Conservation (phyloP, 1,140 invertebrate species). For the Bombyx mandarina region DNA sequence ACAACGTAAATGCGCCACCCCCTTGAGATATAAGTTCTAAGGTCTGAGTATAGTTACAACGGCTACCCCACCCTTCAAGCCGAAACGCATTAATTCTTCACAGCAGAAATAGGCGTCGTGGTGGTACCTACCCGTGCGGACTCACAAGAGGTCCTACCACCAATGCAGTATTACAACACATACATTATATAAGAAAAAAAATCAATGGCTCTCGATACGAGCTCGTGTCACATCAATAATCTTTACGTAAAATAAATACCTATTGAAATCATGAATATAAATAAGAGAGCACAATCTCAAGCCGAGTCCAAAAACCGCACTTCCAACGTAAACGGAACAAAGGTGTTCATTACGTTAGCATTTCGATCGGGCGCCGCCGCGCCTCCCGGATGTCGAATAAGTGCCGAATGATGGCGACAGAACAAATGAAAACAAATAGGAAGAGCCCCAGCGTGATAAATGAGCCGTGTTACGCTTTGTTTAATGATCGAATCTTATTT, state of each 20-base stretch:
- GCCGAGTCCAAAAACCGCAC: conserved; percentile 12
- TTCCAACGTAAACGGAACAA: conserved; percentile 19
- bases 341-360: conserved; percentile 28
- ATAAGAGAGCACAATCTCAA: conserved; percentile 1
- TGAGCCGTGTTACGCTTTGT: conserved; percentile 20
- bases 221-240: not conserved
- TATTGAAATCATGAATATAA: not conserved
- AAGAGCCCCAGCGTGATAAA: conserved; percentile 23
- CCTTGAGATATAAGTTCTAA: too few species aligned
- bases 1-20: too few species aligned
- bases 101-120: too few species aligned
- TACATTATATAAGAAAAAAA: not conserved
- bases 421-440: conserved; percentile 37
- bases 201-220: not conserved
- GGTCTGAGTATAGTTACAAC: too few species aligned
- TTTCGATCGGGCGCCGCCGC: conserved; percentile 10
- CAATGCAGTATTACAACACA: not conserved
- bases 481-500: conserved; percentile 25
- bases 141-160: too few species aligned
- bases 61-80: too few species aligned
- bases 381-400: conserved; percentile 23
- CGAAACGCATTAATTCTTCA: too few species aligned
- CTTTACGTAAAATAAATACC: conserved; percentile 7
- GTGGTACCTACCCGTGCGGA: too few species aligned
- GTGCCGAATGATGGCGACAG: conserved; percentile 28